Percentiles rank a stretch among this genome's conserved stretches.
Conservation (phyloP, 2,113 vertebrate genomes). For the Paratilapia polleni region DNA sequence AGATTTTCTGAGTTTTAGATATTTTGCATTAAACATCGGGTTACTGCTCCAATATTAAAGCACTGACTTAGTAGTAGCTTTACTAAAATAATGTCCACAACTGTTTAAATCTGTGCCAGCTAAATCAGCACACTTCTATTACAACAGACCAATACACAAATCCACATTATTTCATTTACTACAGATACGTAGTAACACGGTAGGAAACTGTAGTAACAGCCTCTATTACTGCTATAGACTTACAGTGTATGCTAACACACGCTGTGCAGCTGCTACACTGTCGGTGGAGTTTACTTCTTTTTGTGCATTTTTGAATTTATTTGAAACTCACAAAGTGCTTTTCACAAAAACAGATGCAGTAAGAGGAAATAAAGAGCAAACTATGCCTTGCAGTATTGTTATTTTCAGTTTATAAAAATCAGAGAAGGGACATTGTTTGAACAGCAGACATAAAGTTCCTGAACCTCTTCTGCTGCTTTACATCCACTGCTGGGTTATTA, state of each 20-base stretch:
- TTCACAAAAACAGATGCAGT: neutral
- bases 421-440: neutral
- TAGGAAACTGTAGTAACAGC: neutral
- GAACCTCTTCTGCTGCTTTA: neutral
- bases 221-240: slow-evolving; percentile 10
- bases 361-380: neutral
- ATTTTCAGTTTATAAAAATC: neutral
- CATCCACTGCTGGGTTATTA: neutral
- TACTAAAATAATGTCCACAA: slow-evolving; percentile 28
- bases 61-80: neutral
- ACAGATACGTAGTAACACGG: slow-evolving; percentile 2
- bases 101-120: slow-evolving; percentile 2
- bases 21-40: neutral
- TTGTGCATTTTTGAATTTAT: neutral
- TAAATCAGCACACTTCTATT: slow-evolving; percentile 12
- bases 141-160: slow-evolving; percentile 24
- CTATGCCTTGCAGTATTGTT: neutral
- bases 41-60: neutral
- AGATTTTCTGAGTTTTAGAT: neutral
- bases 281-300: neutral
- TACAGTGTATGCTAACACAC: neutral
- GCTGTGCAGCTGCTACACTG: neutral
- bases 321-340: slow-evolving; percentile 20
- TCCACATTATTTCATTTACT: slow-evolving; percentile 30
- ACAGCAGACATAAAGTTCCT: neutral